A percentile compares a stretch with the other conserved stretches of the same genome.
These are phyloP conservation scores for Spodoptera picta DNA, from an alignment of 2,888 invertebrate species.

Conservation along the genomic window DNA sequence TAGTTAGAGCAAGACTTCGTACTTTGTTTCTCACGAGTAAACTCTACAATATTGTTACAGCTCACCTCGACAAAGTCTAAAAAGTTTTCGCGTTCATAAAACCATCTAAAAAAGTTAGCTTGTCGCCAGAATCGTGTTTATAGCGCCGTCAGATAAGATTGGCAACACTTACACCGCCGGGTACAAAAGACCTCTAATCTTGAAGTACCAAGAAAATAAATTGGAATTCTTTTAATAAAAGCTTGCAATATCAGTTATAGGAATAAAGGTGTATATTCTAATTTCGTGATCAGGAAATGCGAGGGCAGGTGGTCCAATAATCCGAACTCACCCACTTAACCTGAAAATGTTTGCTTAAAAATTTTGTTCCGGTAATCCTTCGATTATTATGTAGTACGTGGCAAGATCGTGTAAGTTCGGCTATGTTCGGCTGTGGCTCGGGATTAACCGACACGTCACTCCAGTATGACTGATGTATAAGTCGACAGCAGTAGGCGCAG, in stretches of 20 bases:
- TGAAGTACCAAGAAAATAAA: slow-evolving; percentile 13
- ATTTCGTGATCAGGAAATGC: slow-evolving; percentile 32
- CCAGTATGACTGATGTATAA: slow-evolving; percentile 30
- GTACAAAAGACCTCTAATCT: slow-evolving; percentile 9
- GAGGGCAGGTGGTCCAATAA: slow-evolving; percentile 24
- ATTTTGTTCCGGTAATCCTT: slow-evolving; percentile 29
- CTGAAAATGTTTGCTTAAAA: slow-evolving; percentile 25
- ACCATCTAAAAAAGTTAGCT: slow-evolving; percentile 1
- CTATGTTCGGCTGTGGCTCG: slow-evolving; percentile 15
- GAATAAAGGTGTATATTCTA: slow-evolving; percentile 10
- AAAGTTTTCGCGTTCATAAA: slow-evolving; percentile 6
- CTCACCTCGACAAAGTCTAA: too few relatives aligned
- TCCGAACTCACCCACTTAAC: slow-evolving; percentile 22
- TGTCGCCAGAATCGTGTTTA: slow-evolving; percentile 9
- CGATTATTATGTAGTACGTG: slow-evolving; percentile 12
- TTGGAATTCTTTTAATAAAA: slow-evolving; percentile 24
- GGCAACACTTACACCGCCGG: slow-evolving; percentile 10
- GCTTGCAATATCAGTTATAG: slow-evolving; percentile 7
- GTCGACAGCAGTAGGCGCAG: slow-evolving; percentile 2
- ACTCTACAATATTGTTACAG: too few relatives aligned
- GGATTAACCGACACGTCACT: slow-evolving; percentile 19
- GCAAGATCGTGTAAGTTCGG: slow-evolving; percentile 27
- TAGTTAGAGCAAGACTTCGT: too few relatives aligned
- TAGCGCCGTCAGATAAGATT: slow-evolving; percentile 25
- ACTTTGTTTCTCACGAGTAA: too few relatives aligned